Evolutionary conservation across 2,797 vertebrate genomes (phyloP), one percentile per base, ranked within the genome.

Genomic region (Lophotriccus pileatus): DNA sequence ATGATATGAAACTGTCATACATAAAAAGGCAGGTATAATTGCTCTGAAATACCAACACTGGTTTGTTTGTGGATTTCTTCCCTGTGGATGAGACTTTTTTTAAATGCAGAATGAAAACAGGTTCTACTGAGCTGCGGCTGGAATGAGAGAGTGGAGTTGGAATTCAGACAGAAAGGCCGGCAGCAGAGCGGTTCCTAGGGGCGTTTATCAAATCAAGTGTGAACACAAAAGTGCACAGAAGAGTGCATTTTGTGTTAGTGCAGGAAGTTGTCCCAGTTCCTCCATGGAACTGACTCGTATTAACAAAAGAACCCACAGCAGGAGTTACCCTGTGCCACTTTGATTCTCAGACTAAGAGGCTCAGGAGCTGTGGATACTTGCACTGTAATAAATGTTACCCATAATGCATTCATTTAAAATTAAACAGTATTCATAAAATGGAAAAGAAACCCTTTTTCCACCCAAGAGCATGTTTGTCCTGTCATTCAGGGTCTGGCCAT

Each of bases 1-100:
- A 98, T 98, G 98, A 98, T 98, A 98, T 98, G 98, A 98, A 98
- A 98, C 95, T 98, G 95, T 97, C 97, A 98, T 98, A 98, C 98
- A 98, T 98, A 98, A 98, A 98, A 98, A 98, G 98, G 97, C 97
- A 98, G 98, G 98, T 98, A 98, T 97, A 97, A 98, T 98, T 98
- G 97, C 97, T 97, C 95, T 98, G 97, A 98, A 98, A 98, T 98
- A 98, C 97, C 98, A 98, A 98, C 89, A 96, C 85, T 93, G 94
- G 64, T 90, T 92, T 49, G 90, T 87, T 95, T 94, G 89, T 95
- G 93, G 79, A 81, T 95, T 97, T 93, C 89, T 79, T 95, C 96
- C 96, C 94, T 64, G 50, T 87, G 81, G 93, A 66, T 94, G 92
- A 85, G 89, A 86, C 44, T 83, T 63, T 84, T 87, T n/a, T 64